Base-by-base conservation (phyloP, 1,140 invertebrate species). In the Yoshiicerus persimilis region DNA sequence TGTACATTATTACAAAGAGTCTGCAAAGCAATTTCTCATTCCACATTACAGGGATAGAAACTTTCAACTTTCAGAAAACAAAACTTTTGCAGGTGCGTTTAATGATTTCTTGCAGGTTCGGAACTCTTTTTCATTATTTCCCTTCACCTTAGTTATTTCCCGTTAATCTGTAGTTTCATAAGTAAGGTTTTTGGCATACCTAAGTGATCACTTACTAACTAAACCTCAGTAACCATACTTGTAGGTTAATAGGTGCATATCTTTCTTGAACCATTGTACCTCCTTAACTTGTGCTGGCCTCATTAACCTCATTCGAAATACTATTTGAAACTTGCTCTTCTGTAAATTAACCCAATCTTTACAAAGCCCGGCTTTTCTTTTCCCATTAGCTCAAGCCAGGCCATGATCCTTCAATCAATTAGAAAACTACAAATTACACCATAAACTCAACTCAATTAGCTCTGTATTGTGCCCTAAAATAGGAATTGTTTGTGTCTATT, bases 331-430 rank as follows among this genome's bases (percentile, higher is more conserved):
- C 66, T 25, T 30, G 25, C 25, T 30, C 30, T 10, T 34, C 8
- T 20, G 75, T 80, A 80, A 80, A 80, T 80, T 80, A 80, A 34
- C 34, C 75, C 75, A 32, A 34, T 80, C 32, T 38, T 80, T 36
- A 36, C 32, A 80, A 80, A 80, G 32, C 32, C 32, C 75, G 30
- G 75, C 75, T 38, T 80, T 70, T 80, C 75, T 36, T 36, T 80
- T 38, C 34, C 75, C 75, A 80, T 80, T 80, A 80, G 75, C 13
- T 80, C 13, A 34, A 36, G 34, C 75, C 32, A 80, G n/a, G 34
- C 75, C 75, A 80, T 16, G 75, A 80, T 80, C 75, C 75, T 80
- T 80, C 75, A 80, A 80, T 80, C 75, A 80, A 80, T 80, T 80
- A 80, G 75, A 80, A 80, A 36, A 23, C 75, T 80, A 80, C 75